Conservation (phyloP, 2,113 vertebrate genomes). For the Siniperca chuatsi region DNA sequence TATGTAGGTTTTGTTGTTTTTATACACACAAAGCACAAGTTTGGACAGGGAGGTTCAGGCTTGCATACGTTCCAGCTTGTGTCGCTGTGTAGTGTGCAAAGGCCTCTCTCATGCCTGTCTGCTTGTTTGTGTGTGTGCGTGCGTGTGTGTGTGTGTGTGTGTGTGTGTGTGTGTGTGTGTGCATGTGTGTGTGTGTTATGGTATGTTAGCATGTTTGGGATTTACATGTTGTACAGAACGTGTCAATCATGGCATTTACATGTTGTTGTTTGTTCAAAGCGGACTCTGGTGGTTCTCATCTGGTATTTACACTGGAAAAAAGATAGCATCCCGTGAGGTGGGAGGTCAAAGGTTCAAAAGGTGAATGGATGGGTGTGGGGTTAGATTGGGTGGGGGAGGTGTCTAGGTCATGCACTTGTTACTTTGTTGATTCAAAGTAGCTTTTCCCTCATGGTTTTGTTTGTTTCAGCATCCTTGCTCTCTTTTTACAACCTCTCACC, state of each 20-base stretch:
- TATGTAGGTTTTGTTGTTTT: constrained; percentile 56
- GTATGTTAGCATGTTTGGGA: constrained; percentile 59
- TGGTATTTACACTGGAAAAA: constrained; percentile 89
- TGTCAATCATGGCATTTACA: constrained; percentile 80
- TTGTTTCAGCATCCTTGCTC: constrained; percentile 43
- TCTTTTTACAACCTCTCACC: constrained; percentile 61
- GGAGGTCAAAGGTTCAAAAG: constrained; percentile 48
- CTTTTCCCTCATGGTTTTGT: constrained; percentile 41
- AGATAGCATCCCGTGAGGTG: constrained; percentile 71
- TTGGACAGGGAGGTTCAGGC: constrained; percentile 75
- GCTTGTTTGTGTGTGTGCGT: constrained; percentile 11
- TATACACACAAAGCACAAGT: constrained; percentile 77
- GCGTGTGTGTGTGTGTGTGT: constrained; percentile 27
- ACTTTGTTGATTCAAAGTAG: constrained; percentile 54
- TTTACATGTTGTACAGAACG: constrained; percentile 85
- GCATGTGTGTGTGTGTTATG: constrained; percentile 19
- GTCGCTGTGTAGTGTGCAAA: constrained; percentile 48
- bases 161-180: constrained; percentile 33
- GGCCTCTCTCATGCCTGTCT: constrained; percentile 65
- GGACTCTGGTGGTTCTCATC: constrained; percentile 45
- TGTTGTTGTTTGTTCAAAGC: constrained; percentile 76
- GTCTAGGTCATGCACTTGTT: constrained; percentile 76
- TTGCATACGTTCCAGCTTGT: constrained; percentile 65
- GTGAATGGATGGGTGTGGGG: constrained; percentile 23
- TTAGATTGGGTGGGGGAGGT: constrained; percentile 1